Evolutionary conservation across 2,888 invertebrate genomes (phyloP).

Genomic region (Drosophila affinis): DNA sequence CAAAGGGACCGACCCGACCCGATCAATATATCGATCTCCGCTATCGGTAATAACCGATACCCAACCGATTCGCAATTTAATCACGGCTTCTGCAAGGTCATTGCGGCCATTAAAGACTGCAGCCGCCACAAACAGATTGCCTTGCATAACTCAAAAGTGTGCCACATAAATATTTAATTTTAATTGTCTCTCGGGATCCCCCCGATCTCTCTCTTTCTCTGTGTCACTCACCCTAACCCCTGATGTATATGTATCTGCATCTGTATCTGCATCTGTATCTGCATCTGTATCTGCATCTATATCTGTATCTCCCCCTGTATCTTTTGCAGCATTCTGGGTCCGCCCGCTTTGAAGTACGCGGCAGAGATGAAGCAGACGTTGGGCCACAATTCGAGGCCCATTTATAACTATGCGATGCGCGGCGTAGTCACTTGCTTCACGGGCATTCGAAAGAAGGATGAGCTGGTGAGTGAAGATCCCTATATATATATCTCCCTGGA

Average conservation of each 20-base stretch:
- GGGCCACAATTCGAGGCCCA: constrained; percentile 90
- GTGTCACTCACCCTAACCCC: too few relatives aligned
- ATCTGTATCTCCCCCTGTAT: background rate
- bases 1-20: background rate
- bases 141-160: constrained; percentile 78
- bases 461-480: constrained; percentile 87
- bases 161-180: constrained; percentile 78
- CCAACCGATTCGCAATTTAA: constrained; percentile 33
- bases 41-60: constrained; percentile 13
- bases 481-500: background rate
- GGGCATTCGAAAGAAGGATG: constrained; percentile 94
- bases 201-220: constrained; percentile 10
- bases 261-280: too few relatives aligned
- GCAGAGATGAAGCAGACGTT: constrained; percentile 89
- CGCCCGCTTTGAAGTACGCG: constrained; percentile 91
- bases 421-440: constrained; percentile 96
- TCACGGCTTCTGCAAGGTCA: constrained; percentile 70
- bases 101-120: constrained; percentile 52
- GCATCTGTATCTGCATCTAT: background rate
- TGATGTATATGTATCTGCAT: too few relatives aligned
- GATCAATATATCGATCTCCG: constrained; percentile 4
- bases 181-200: background rate
- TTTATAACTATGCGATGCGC: constrained; percentile 94
- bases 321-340: constrained; percentile 88
- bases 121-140: constrained; percentile 39